phyloP scores from a whole-genome alignment of 2,797 vertebrate genomes.

The Poeciliopsis gracilis region DNA sequence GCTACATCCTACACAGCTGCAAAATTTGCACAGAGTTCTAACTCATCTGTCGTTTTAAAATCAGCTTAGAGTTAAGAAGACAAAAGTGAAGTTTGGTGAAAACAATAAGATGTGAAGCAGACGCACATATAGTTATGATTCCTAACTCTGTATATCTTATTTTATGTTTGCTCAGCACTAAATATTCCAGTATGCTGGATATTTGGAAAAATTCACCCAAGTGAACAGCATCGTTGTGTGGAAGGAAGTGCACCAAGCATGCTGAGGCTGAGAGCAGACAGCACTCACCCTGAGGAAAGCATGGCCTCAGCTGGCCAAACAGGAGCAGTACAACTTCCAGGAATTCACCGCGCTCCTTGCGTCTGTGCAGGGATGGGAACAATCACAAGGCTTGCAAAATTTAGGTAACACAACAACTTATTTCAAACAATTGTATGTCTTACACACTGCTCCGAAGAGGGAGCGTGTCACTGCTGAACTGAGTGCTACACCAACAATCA shows the following conservation, averaged over 20 bases:
- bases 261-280: constrained; percentile 29
- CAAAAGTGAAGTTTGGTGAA: neutral
- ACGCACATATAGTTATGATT: neutral
- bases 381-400: neutral
- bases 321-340: constrained; percentile 76
- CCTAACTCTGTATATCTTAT: neutral
- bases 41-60: neutral
- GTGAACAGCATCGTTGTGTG: constrained; percentile 25
- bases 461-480: constrained; percentile 22
- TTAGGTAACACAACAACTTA: neutral
- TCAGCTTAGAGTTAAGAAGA: neutral
- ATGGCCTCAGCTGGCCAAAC: constrained; percentile 86
- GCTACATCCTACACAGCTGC: neutral
- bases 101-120: neutral
- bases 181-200: neutral
- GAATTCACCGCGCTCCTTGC: constrained; percentile 5
- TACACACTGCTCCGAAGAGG: neutral
- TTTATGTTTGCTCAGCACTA: neutral
- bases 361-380: neutral
- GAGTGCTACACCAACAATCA: constrained; percentile 10
- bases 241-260: constrained; percentile 35
- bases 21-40: neutral
- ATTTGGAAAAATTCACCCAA: constrained; percentile 46
- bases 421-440: neutral
- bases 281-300: constrained; percentile 81